phyloP scores from a whole-genome alignment of 2,888 invertebrate species.

The Rhagonycha lutea region DNA sequence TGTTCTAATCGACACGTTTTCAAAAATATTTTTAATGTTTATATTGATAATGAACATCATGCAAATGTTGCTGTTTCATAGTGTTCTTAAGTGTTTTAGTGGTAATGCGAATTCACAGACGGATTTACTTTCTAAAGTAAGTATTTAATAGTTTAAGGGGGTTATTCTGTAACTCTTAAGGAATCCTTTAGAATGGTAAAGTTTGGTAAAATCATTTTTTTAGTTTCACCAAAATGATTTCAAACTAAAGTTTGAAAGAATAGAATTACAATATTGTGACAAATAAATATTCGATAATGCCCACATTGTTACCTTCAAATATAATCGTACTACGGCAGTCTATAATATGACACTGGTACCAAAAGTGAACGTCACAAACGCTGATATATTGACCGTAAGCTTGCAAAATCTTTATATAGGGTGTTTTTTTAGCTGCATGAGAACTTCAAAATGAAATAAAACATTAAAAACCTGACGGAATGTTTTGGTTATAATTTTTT shows the following conservation, averaged over 20 bases:
- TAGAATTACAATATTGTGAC: background rate
- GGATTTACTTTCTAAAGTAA: background rate
- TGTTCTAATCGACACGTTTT: no score
- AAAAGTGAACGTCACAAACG: no score
- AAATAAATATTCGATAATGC: background rate
- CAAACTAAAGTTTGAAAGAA: background rate
- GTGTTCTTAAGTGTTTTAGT: background rate
- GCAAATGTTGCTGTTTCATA: background rate
- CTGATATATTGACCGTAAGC: no score
- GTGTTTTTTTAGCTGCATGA: no score
- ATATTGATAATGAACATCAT: background rate
- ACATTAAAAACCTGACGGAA: no score
- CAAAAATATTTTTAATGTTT: background rate
- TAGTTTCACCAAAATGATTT: background rate
- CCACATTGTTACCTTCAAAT: background rate
- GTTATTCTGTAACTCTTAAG: no score
- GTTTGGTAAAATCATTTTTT: background rate
- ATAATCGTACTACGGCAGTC: background rate
- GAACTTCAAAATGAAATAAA: no score
- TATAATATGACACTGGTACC: background rate
- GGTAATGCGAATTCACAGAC: background rate
- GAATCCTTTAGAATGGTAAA: no score
- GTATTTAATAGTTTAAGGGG: no score
- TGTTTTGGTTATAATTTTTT: no score
- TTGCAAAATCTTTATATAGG: no score